Base-by-base conservation (phyloP, 2,113 vertebrate genomes). In the Cygnus buccinator region DNA sequence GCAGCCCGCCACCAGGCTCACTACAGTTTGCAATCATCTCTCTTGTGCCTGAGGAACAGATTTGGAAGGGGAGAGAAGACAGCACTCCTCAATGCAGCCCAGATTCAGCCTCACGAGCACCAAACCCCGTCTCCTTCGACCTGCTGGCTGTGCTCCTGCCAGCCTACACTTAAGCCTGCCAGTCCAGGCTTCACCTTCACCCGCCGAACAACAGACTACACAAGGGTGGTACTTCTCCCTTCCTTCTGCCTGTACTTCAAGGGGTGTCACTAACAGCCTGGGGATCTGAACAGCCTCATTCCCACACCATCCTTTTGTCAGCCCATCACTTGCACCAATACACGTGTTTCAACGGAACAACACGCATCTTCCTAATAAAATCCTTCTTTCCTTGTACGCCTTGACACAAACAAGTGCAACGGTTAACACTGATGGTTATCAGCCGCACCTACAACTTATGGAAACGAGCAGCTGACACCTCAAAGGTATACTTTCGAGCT, bases 401-500 rank as follows among this genome's bases (percentile, higher is more conserved):
- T 48, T 25, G 26, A 89, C 35, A 82, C 20, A 57, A 68, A 44
- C n/a, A 72, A 84, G 35, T 62, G 46, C 54, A 91, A 79, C 62
- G 55, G 84, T 66, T 82, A 94, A 76, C 67, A 54, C 37, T 19
- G 54, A 86, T 44, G 41, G 41, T 70, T 91, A 83, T 46, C 66
- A 90, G 67, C 74, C 80, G 70, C 54, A 3, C 84, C 81, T 76
- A 65, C 87, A 86, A 66, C 15, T 28, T 75, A 10, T 82, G 61
- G 58, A 93, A 92, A 89, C 79, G 8, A 89, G 55, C 10, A 68
- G 59, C 70, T 84, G 91, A 87, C 28, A 73, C 61, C 92, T 94
- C 65, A 91, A 68, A 95, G 70, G 66, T 91, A 76, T 46, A 76
- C 76, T 79, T 95, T 92, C 74, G 87, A 84, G 62, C 39, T 89